Evolutionary conservation across 2,113 vertebrate species (phyloP).

Genomic region (Albula glossodonta): DNA sequence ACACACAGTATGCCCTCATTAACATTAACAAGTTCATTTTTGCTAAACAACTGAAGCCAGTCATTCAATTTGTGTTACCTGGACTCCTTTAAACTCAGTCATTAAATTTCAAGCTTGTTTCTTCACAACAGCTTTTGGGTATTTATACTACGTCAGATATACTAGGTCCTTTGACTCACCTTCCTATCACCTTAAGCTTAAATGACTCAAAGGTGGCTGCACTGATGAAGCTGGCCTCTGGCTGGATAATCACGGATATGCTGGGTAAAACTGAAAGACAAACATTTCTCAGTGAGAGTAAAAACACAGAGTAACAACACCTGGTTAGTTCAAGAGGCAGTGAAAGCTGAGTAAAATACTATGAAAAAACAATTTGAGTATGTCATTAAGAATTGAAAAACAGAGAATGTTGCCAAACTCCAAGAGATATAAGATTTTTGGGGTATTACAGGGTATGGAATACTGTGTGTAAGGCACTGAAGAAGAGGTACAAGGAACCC

Average conservation of each 20-base stretch:
- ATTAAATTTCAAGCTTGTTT: no score
- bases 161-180: slow-evolving; percentile 44
- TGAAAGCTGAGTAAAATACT: neutral
- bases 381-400: neutral
- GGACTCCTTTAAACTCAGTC: no score
- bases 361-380: neutral
- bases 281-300: neutral
- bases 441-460: neutral
- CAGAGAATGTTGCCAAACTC: neutral
- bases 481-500: neutral
- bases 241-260: slow-evolving; percentile 59
- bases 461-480: neutral
- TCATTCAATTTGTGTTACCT: no score
- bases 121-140: neutral
- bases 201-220: slow-evolving; percentile 48
- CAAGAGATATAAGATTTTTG: neutral
- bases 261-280: slow-evolving; percentile 67
- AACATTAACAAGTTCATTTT: no score
- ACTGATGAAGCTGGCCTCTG: slow-evolving; percentile 58
- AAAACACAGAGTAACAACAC: neutral
- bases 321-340: neutral
- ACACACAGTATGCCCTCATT: neutral
- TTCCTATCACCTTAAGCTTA: slow-evolving; percentile 59
- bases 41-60: no score
- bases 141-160: neutral